phyloP scores from a whole-genome alignment of 2,113 vertebrate species.

The Suricata suricatta region DNA sequence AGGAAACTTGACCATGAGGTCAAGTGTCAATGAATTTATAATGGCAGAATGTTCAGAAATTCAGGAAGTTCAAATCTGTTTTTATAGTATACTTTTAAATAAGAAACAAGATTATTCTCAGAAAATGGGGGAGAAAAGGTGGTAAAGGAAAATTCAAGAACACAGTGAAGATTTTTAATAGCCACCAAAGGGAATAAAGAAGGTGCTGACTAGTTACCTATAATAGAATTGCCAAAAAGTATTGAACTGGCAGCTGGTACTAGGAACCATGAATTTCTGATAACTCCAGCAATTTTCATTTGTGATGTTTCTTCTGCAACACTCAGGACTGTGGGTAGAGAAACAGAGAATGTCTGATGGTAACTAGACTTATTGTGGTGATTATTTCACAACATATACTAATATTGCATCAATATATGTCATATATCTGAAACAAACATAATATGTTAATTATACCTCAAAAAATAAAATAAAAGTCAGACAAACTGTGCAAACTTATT shows the following conservation, averaged over 20 bases:
- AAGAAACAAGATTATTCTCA: neutral
- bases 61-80: neutral
- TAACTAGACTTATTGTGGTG: neutral
- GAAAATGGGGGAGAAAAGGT: neutral
- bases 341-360: neutral
- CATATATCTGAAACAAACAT: neutral
- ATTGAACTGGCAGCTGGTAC: neutral
- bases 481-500: neutral
- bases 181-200: neutral
- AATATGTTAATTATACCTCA: neutral
- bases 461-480: neutral
- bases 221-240: neutral
- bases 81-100: neutral
- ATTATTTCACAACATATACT: neutral
- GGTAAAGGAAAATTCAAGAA: neutral
- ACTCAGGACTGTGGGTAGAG: neutral
- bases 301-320: neutral
- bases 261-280: neutral
- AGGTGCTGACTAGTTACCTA: neutral
- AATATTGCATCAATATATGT: neutral
- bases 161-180: neutral
- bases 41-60: neutral
- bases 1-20: neutral
- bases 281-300: neutral
- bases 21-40: neutral